A percentile compares a stretch with the other conserved stretches of the same genome.
Conservation (phyloP, 1,140 invertebrate genomes). For the Pogonomyrmex californicus region DNA sequence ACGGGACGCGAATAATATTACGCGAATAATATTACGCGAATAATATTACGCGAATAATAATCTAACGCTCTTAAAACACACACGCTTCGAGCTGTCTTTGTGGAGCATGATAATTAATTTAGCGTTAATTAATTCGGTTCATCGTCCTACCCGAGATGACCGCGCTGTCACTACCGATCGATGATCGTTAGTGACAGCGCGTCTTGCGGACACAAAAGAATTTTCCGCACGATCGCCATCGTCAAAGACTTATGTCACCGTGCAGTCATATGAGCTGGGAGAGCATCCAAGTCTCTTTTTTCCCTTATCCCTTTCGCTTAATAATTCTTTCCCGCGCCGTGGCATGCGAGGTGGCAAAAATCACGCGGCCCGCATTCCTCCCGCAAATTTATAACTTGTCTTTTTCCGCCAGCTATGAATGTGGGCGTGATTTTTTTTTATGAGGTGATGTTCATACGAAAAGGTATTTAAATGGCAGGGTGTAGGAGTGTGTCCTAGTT, state of each 20-base stretch:
- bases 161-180: background rate
- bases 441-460: background rate
- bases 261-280: conserved; percentile 56
- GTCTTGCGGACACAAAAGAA: conserved; percentile 24
- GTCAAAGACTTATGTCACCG: conserved; percentile 49
- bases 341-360: conserved; percentile 21
- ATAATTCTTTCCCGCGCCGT: conserved; percentile 58
- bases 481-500: background rate
- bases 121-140: conserved; percentile 56
- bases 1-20: background rate
- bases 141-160: background rate
- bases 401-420: conserved; percentile 8
- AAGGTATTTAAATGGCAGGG: background rate
- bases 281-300: conserved; percentile 59
- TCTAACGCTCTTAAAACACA: background rate
- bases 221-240: conserved; percentile 52
- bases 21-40: background rate
- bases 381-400: conserved; percentile 36
- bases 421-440: background rate
- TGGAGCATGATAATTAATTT: background rate
- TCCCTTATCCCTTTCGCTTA: conserved; percentile 59
- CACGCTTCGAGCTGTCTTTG: background rate
- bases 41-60: conserved; percentile 12
- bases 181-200: background rate
- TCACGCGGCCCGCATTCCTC: conserved; percentile 4